These are phyloP conservation scores for Aleadryas rufinucha DNA, from an alignment of 2,113 vertebrate species.

Conservation along the genomic window DNA sequence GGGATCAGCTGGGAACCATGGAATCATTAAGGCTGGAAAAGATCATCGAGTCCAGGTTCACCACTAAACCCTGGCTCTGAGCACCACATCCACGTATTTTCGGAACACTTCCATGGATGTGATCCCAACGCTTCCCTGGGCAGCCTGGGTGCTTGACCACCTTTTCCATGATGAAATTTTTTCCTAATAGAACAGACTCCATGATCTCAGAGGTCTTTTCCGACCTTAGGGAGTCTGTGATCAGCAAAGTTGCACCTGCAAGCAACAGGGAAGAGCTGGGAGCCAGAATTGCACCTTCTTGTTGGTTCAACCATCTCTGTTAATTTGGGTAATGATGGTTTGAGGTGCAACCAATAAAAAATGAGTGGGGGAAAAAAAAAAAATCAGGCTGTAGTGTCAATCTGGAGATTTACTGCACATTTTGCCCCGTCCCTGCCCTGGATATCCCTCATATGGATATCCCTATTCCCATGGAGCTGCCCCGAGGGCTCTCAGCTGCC, in stretches of 20 bases:
- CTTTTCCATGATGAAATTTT: background rate
- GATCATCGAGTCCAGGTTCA: no score
- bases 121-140: background rate
- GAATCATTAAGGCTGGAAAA: background rate
- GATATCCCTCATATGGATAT: background rate
- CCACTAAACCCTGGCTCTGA: background rate
- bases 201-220: background rate
- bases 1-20: background rate
- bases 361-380: background rate
- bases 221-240: background rate
- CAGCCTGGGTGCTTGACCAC: background rate
- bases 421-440: background rate
- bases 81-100: fast-evolving
- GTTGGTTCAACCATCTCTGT: background rate
- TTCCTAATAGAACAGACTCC: background rate
- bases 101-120: background rate
- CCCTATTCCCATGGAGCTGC: background rate
- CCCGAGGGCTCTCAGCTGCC: background rate
- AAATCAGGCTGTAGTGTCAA: background rate
- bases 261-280: background rate
- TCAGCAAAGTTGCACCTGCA: background rate
- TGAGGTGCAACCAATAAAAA: background rate
- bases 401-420: background rate
- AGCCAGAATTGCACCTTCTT: background rate
- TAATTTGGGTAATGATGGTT: background rate